These are phyloP conservation scores for Chitala chitala DNA, from an alignment of 2,113 vertebrate species.

Conservation along the genomic window DNA sequence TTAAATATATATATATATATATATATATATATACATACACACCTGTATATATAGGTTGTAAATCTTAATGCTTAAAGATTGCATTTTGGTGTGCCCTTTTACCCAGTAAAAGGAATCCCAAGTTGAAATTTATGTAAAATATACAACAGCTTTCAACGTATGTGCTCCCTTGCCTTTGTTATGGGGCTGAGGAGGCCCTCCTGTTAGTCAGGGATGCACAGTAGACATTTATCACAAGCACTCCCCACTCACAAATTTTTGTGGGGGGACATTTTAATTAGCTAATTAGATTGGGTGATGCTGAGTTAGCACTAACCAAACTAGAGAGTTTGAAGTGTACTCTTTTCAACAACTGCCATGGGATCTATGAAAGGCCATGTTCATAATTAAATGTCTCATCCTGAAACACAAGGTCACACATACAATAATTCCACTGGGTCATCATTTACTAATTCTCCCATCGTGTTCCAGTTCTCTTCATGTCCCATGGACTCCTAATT, in stretches of 20 bases:
- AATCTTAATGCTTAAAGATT: too few relatives aligned
- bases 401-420: neutral
- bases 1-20: too few relatives aligned
- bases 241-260: neutral
- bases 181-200: neutral
- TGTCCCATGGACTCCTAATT: too few relatives aligned
- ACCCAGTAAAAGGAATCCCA: too few relatives aligned
- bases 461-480: neutral
- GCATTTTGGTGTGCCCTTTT: too few relatives aligned
- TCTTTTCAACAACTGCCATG: neutral
- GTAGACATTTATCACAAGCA: slow-evolving; percentile 12
- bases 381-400: slow-evolving; percentile 15
- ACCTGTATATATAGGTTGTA: too few relatives aligned
- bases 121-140: too few relatives aligned
- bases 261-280: neutral
- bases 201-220: neutral
- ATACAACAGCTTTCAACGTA: too few relatives aligned
- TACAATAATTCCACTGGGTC: slow-evolving; percentile 6
- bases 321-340: neutral
- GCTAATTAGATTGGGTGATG: slow-evolving; percentile 4
- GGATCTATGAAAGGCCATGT: neutral
- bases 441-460: neutral
- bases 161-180: too few relatives aligned
- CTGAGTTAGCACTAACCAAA: slow-evolving; percentile 4
- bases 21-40: too few relatives aligned